Evolutionary conservation across 2,888 invertebrate species (phyloP), one percentile per base, ranked within the genome.

Genomic region (Chorisops tibialis): DNA sequence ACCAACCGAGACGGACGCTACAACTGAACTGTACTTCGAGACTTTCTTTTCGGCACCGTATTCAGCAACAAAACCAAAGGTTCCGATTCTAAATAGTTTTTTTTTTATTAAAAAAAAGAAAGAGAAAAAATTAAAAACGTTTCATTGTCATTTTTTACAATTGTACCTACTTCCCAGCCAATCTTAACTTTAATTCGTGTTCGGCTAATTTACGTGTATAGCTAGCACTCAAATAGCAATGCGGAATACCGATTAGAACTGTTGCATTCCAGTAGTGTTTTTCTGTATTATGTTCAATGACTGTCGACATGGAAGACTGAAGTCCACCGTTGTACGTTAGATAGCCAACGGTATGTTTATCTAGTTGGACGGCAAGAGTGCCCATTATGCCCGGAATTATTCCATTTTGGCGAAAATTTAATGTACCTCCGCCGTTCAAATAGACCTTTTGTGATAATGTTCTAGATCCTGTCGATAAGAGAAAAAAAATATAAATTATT

Each of bases 21-120:
- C 88, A 1, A 96, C 80, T 43, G 88, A 87, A 73, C 91, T 96
- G 72, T 94, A 91, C 75, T 93, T 88, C 0, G 96, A 93, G 24
- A 97, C 85, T 75, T 92, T 93, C 71, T 95, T 96, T 73, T 96
- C 95, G 1, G 90, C 89, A 0, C 95, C 95, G 73, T 95, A 96
- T 74, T 96, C 96, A 0, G 93, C 80, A 61, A 90, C 81, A 3
- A 87, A 88, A 5, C 96, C 96, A 76, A 93, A 91, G 1, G 93
- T 91, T 12, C 95, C 93, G 47, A 86, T 81, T 76, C 92, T 93
- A 73, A n/a, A 76, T 75, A 63, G 63, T n/a, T n/a, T n/a, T n/a
- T n/a, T n/a, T n/a, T n/a, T n/a, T n/a, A n/a, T n/a, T n/a, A n/a
- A n/a, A n/a, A n/a, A n/a, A n/a, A n/a, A 9, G 30, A 2, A 5